Evolutionary conservation across 2,888 invertebrate species (phyloP).

Genomic region (Eupithecia subumbrata): DNA sequence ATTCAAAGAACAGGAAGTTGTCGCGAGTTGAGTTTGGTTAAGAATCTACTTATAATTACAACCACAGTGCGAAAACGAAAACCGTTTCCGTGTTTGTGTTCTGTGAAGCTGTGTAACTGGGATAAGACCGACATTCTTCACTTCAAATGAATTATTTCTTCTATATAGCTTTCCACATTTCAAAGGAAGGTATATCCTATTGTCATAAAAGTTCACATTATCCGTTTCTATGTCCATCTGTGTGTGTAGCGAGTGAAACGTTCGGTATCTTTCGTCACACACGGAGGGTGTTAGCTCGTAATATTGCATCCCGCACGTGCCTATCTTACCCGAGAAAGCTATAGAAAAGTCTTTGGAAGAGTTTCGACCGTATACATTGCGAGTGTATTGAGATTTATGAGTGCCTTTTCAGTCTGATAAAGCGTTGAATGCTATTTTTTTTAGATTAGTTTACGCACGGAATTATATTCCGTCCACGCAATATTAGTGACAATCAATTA

Average conservation of each 20-base stretch:
- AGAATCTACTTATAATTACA: not conserved
- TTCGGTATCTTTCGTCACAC: slow-evolving; percentile 58
- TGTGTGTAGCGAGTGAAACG: slow-evolving; percentile 55
- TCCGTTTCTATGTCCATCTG: slow-evolving; percentile 21
- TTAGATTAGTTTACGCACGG: no score
- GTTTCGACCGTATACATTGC: slow-evolving; percentile 67
- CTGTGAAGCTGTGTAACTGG: not conserved
- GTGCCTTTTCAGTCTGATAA: slow-evolving; percentile 59
- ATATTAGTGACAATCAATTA: no score
- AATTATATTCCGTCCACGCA: no score
- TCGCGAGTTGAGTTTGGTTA: not conserved
- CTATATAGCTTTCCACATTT: not conserved
- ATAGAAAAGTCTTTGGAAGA: slow-evolving; percentile 67
- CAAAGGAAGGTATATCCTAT: slow-evolving; percentile 3
- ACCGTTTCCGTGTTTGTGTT: not conserved
- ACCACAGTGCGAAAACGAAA: not conserved
- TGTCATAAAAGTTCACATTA: slow-evolving; percentile 7
- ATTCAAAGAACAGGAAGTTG: not conserved
- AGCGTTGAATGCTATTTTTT: slow-evolving; percentile 55
- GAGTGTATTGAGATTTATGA: slow-evolving; percentile 72
- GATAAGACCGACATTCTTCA: not conserved
- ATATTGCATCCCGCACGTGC: slow-evolving; percentile 67
- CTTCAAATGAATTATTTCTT: not conserved
- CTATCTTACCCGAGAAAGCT: slow-evolving; percentile 66
- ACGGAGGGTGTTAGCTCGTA: slow-evolving; percentile 57